phyloP scores from a whole-genome alignment of 1,140 invertebrate genomes.

The Belonocnema kinseyi region DNA sequence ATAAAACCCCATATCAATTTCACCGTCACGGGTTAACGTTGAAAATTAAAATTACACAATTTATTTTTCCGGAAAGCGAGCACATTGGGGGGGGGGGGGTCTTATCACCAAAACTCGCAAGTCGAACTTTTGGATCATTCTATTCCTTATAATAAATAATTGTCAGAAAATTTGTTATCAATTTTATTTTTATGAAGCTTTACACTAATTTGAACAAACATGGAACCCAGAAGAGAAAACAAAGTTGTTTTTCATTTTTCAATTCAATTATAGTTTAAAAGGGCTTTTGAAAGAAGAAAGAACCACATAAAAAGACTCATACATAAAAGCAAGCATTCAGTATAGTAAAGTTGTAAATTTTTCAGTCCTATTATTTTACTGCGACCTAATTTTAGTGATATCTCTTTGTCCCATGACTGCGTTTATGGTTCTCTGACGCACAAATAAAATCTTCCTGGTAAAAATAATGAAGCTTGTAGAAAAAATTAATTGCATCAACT shows the following conservation, averaged over 20 bases:
- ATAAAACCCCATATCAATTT: too few species aligned
- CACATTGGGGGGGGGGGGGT: too few species aligned
- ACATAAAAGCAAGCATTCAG: not conserved
- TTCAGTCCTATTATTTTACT: not conserved
- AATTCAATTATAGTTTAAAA: not conserved
- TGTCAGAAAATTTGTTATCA: too few species aligned
- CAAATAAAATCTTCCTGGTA: not conserved
- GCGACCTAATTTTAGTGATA: conserved; percentile 2
- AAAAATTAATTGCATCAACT: not conserved
- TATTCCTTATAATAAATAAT: too few species aligned
- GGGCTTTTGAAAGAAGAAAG: not conserved
- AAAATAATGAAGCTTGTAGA: not conserved
- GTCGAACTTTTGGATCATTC: too few species aligned
- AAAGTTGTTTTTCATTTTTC: not conserved
- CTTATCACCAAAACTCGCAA: too few species aligned
- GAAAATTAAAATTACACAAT: too few species aligned
- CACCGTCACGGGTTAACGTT: too few species aligned
- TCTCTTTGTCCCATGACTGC: not conserved
- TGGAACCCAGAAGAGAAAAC: not conserved
- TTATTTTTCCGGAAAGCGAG: too few species aligned
- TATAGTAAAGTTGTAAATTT: not conserved
- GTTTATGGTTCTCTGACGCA: not conserved
- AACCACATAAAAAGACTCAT: conserved; percentile 4
- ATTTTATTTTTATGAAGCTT: too few species aligned
- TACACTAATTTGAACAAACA: not conserved